Base-by-base conservation (phyloP, 2,888 invertebrate genomes). In the Autographa pulchrina region DNA sequence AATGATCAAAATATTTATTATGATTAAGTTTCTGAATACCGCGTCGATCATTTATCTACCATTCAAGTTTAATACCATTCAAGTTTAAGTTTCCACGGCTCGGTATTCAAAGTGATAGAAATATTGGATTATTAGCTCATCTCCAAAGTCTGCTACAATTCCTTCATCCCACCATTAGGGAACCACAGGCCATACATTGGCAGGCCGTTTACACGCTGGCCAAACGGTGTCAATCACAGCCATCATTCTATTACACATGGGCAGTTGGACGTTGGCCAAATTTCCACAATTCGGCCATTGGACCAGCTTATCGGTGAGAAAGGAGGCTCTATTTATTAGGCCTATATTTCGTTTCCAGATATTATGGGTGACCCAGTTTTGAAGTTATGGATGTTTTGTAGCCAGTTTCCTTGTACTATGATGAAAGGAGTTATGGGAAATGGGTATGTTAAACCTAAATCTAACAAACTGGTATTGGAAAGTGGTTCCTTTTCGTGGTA, bases 201-300 rank as follows among this genome's bases (percentile, higher is more conserved):
- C 52, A 5, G 62, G 20, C 68, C 25, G 54, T 38, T 25, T 60
- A 43, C 63, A 48, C 32, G 58, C 48, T 58, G 61, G 70, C 74
- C 66, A 84, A 84, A 77, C 74, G 72, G 71, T 85, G 85, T 85
- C 85, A 85, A 85, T 85, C 82, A 85, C 78, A 62, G 65, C 67
- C 60, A 64, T 70, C 75, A 71, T 59, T 58, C 73, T 65, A 80
- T 82, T 73, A 78, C 72, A 85, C 75, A 79, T 80, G 84, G 77
- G 58, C 56, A 20, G 65, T 69, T 83, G 83, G 83, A 74, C 0
- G 9, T 48, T 56, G n/a, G 78, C 81, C 82, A 82, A 83, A 69
- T 75, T 48, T 25, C 62, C 72, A 65, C 72, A 31, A 76, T 68
- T 79, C 62, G 72, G 52, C 67, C 68, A 72, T 63, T 66, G 67